A percentile compares a stretch with the other conserved stretches of the same genome.
phyloP scores from a whole-genome alignment of 2,888 invertebrate species.

The Lissonota sp. region DNA sequence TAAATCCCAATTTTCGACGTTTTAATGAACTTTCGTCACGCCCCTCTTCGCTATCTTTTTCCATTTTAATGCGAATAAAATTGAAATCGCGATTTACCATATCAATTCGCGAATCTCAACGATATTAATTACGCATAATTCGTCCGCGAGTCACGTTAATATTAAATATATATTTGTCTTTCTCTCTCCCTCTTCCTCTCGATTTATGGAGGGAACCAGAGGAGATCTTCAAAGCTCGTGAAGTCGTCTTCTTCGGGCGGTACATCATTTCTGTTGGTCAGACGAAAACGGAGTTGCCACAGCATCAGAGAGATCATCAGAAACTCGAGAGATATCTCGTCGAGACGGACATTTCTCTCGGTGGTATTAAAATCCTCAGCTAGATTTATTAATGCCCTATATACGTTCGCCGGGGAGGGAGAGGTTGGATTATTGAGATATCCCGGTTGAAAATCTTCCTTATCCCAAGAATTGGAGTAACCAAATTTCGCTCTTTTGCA shows the following conservation, averaged over 20 bases:
- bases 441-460: slow-evolving; percentile 23
- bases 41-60: slow-evolving; percentile 10
- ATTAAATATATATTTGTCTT: slow-evolving; percentile 7
- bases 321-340: background rate
- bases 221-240: slow-evolving; percentile 52
- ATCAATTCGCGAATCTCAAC: slow-evolving; percentile 15
- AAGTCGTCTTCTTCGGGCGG: slow-evolving; percentile 5
- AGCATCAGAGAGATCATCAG: slow-evolving; percentile 18
- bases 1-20: background rate
- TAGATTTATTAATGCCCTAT: slow-evolving; percentile 53
- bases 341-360: background rate
- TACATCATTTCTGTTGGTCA: slow-evolving; percentile 52
- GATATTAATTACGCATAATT: slow-evolving; percentile 34
- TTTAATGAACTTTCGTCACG: too few species aligned
- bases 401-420: slow-evolving; percentile 14
- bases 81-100: slow-evolving; percentile 18
- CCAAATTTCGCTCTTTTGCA: background rate
- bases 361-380: slow-evolving; percentile 48
- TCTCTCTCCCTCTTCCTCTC: slow-evolving; percentile 10
- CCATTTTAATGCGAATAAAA: slow-evolving; percentile 20
- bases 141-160: slow-evolving; percentile 18
- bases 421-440: slow-evolving; percentile 58
- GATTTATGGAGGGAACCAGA: slow-evolving; percentile 27
- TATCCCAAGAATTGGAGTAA: slow-evolving; percentile 2
- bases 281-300: slow-evolving; percentile 56